Evolutionary conservation across 2,888 invertebrate genomes (phyloP), one percentile per base, ranked within the genome.

Genomic region (Polydesmus complanatus): DNA sequence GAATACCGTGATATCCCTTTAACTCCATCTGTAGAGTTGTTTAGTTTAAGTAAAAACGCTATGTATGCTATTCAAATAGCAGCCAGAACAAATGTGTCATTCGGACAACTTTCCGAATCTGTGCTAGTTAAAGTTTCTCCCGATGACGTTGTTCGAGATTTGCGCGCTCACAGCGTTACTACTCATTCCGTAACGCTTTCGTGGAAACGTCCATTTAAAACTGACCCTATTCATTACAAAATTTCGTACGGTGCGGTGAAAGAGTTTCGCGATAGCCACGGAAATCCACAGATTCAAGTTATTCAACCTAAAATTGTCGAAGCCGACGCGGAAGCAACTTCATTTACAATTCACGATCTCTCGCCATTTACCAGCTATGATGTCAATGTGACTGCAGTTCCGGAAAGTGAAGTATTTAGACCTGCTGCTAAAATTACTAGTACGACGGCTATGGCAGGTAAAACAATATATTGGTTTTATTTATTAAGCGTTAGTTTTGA

Each of bases 321-420:
- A n/a, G 65, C 67, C 11, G 85, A 85, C 67, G 83, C 86, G 48
- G 82, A 83, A 60, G 79, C 81, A 18, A 82, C 82, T 58, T 81
- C 83, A 3, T 82, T 85, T 69, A 87, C 87, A 1, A 88, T 93
- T 65, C 86, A 89, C 70, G 90, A 92, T 72, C 76, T 94, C 57
- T 88, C 90, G 56, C 93, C 93, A 0, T 94, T 93, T 72, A 94
- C 93, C 18, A 93, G 92, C 0, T 94, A 94, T 72, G 89, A 86
- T 72, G 92, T 94, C 1, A 94, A 94, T 72, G 89, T 92, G 18
- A 91, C 72, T 18, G 91, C 90, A 57, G 84, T 91, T 66, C 91
- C 92, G 1, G 82, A 83, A 56, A 90, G 91, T 69, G 83, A 83
- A 64, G 82, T 75, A 1, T 91, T 91, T 72, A 80, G 88, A 67